Conservation (phyloP, 2,888 invertebrate genomes). For the Cephus rjabovi region DNA sequence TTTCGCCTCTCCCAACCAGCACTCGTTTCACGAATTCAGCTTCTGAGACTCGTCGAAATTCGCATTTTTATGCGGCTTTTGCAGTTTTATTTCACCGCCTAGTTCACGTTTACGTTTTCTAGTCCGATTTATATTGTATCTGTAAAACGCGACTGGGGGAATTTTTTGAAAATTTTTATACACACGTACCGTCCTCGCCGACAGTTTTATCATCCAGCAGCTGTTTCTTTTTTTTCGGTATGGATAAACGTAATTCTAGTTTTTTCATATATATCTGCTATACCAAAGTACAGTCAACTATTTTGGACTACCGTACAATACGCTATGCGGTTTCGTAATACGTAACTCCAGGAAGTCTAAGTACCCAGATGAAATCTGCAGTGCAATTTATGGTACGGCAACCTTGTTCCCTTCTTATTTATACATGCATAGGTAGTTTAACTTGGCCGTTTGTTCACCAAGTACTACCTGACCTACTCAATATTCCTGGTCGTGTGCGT, state of each 20-base stretch:
- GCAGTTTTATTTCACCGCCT: neutral
- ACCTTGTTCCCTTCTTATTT: neutral
- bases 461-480: slow-evolving; percentile 20
- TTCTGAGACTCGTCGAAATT: neutral
- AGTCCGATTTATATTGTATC: neutral
- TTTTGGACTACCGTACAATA: too few relatives aligned
- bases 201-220: neutral
- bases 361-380: neutral
- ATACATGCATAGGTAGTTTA: neutral
- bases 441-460: neutral
- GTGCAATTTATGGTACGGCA: neutral
- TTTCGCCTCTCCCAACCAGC: slow-evolving; percentile 1
- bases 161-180: neutral
- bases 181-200: neutral
- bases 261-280: too few relatives aligned
- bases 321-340: too few relatives aligned
- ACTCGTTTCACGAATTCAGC: neutral
- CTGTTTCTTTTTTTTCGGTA: neutral
- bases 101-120: neutral
- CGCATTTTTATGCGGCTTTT: neutral
- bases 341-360: neutral
- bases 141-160: neutral
- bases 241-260: neutral
- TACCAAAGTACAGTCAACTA: too few relatives aligned
- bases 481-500: slow-evolving; percentile 38